A percentile compares a stretch with the other conserved stretches of the same genome.
Evolutionary conservation across 2,888 invertebrate species (phyloP).

Genomic region (Trachelus troglodyta): DNA sequence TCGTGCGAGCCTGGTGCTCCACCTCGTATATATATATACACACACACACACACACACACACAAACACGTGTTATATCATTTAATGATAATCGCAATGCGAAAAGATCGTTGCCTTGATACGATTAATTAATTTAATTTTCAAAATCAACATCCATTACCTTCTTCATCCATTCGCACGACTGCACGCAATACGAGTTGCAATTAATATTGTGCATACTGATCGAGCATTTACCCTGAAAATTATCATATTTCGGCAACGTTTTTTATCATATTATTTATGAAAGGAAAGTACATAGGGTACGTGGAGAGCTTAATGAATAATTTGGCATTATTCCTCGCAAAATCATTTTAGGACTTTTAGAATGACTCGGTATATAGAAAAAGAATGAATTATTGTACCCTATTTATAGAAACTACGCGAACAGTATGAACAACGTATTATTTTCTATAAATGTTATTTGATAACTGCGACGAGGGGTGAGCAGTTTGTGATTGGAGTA

Average conservation of each 20-base stretch:
- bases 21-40: not conserved
- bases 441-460: conserved; percentile 23
- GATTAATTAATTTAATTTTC: not conserved
- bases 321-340: no score
- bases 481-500: conserved; percentile 22
- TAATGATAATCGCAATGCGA: not conserved
- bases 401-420: not conserved
- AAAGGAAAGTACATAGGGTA: not conserved
- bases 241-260: not conserved
- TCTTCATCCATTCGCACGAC: not conserved
- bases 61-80: not conserved
- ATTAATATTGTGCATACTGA: not conserved
- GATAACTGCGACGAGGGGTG: not conserved
- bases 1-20: not conserved
- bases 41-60: no score
- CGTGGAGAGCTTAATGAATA: no score
- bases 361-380: no score
- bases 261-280: not conserved
- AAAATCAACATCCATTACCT: not conserved
- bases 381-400: not conserved
- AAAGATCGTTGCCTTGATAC: not conserved
- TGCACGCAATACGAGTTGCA: not conserved
- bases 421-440: conserved; percentile 7
- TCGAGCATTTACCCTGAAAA: not conserved
- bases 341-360: no score